Percentiles rank a stretch among this genome's conserved stretches.
phyloP scores from a whole-genome alignment of 2,888 invertebrate genomes.

The Notodonta dromedarius region DNA sequence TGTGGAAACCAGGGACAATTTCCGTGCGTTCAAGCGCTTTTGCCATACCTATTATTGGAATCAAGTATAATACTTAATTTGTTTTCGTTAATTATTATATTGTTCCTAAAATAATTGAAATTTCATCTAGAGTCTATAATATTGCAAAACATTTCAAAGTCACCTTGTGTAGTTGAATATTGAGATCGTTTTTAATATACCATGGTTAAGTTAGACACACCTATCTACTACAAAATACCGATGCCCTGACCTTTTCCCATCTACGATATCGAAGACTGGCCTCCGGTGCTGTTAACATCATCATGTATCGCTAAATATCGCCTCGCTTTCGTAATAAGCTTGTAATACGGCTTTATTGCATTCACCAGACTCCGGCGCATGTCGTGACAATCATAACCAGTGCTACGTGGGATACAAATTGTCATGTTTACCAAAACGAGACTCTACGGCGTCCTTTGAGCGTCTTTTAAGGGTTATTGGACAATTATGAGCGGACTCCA shows the following conservation, averaged over 20 bases:
- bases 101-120: too few species aligned
- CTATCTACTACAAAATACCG: not conserved
- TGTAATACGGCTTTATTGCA: conserved; percentile 30
- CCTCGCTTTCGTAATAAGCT: conserved; percentile 32
- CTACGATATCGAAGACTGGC: not conserved
- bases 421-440: conserved; percentile 42
- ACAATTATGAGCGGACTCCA: not conserved
- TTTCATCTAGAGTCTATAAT: too few species aligned
- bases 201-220: too few species aligned
- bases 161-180: too few species aligned
- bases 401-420: conserved; percentile 31
- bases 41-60: too few species aligned
- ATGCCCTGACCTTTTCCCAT: conserved; percentile 4
- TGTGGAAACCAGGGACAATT: too few species aligned
- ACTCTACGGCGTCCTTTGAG: conserved; percentile 32
- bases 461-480: not conserved
- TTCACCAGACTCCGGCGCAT: conserved; percentile 29
- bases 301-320: conserved; percentile 33
- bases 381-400: conserved; percentile 34
- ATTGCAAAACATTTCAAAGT: too few species aligned
- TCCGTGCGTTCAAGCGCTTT: too few species aligned
- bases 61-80: too few species aligned
- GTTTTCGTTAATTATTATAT: too few species aligned
- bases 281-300: conserved; percentile 3
- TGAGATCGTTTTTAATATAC: too few species aligned